These are phyloP conservation scores for Athalia cordata DNA, from an alignment of 2,888 invertebrate species.

Conservation along the genomic window DNA sequence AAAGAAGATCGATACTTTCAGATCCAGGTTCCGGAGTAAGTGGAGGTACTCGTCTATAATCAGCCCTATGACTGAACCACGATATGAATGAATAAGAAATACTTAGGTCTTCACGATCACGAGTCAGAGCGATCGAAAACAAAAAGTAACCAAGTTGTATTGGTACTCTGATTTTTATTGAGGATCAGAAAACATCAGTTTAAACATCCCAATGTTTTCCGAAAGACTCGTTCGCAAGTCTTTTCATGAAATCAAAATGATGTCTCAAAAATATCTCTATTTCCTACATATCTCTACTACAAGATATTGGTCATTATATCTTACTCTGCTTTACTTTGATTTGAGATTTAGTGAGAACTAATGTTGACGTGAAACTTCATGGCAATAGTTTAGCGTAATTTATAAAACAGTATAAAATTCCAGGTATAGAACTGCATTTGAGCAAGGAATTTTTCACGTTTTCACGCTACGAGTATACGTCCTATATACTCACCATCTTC, in stretches of 20 bases:
- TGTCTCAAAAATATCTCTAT: not conserved
- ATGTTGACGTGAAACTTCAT: slow-evolving; percentile 18
- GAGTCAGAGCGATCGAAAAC: too few relatives aligned
- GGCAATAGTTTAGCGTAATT: slow-evolving; percentile 17
- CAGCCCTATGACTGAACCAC: not conserved
- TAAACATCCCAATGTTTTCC: too few relatives aligned
- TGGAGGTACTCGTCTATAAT: not conserved
- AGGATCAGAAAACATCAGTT: too few relatives aligned
- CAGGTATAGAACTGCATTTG: slow-evolving; percentile 23
- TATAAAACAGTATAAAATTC: slow-evolving; percentile 40
- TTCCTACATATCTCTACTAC: too few relatives aligned
- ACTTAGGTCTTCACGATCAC: not conserved
- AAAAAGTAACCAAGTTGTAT: too few relatives aligned
- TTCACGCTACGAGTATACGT: slow-evolving; percentile 55
- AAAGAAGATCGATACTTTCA: not conserved
- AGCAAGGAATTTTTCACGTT: slow-evolving; percentile 43
- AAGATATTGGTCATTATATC: slow-evolving; percentile 9
- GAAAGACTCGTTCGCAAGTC: not conserved
- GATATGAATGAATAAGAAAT: not conserved
- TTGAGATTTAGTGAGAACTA: not conserved
- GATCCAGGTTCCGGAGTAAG: not conserved
- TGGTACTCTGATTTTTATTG: too few relatives aligned
- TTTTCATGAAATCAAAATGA: not conserved
- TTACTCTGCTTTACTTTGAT: slow-evolving; percentile 32
- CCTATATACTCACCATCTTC: slow-evolving; percentile 70